A percentile compares a stretch with the other conserved stretches of the same genome.
These are phyloP conservation scores for Geophilus truncorum DNA, from an alignment of 2,888 invertebrate genomes.

Conservation along the genomic window DNA sequence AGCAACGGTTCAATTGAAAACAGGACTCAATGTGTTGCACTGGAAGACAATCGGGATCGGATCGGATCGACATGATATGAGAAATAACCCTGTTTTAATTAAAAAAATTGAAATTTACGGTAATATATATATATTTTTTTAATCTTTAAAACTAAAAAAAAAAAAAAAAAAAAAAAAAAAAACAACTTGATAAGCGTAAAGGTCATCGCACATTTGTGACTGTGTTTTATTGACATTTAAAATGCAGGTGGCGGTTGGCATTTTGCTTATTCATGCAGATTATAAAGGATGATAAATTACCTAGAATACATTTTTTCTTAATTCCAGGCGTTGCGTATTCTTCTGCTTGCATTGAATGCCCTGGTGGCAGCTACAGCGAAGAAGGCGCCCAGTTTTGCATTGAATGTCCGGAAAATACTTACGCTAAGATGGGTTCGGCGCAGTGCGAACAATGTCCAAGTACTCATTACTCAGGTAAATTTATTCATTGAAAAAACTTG, in stretches of 20 bases:
- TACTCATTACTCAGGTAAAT: constrained; percentile 47
- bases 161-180: background rate
- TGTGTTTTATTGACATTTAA: background rate
- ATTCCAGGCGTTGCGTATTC: constrained; percentile 54
- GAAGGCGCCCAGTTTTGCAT: constrained; percentile 48
- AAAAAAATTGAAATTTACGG: constrained; percentile 50
- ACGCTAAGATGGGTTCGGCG: constrained; percentile 49
- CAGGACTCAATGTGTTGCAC: constrained; percentile 54
- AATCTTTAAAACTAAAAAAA: background rate
- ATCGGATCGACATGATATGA: constrained; percentile 40
- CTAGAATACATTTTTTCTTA: background rate
- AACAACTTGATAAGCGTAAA: background rate
- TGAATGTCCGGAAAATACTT: constrained; percentile 52
- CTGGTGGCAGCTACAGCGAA: constrained; percentile 51
- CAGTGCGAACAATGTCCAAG: constrained; percentile 50
- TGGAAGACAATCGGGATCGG: constrained; percentile 54
- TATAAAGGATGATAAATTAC: background rate
- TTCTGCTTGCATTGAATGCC: constrained; percentile 52
- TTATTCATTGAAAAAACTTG: background rate
- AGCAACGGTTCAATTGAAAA: constrained; percentile 48
- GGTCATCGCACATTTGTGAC: background rate
- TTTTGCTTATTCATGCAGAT: background rate
- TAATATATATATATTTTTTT: constrained; percentile 36
- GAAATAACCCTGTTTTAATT: constrained; percentile 50
- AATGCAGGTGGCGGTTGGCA: background rate